Conservation (phyloP, 1,140 invertebrate species). For the Scaptomyza graminum region DNA sequence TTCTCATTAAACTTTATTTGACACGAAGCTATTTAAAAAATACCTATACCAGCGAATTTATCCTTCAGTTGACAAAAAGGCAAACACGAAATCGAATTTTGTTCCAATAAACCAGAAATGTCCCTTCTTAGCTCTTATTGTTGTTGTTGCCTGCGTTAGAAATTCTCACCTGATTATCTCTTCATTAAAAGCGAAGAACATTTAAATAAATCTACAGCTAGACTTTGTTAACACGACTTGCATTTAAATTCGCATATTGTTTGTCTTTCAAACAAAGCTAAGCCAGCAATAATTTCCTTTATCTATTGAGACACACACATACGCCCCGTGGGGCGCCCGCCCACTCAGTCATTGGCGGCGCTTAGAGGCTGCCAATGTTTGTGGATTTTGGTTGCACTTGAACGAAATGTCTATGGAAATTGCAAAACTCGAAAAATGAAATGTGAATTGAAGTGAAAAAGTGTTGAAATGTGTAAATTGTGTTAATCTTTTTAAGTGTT, state of each 20-base stretch:
- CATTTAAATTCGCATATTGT: constrained; percentile 77
- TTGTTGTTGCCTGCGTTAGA: background rate
- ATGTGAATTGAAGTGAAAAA: constrained; percentile 24
- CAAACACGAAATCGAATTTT: background rate
- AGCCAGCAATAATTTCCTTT: background rate
- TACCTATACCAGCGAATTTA: no score
- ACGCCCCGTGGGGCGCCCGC: constrained; percentile 7
- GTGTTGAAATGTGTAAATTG: background rate
- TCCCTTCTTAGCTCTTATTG: no score
- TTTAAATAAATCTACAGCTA: constrained; percentile 31
- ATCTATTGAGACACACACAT: background rate
- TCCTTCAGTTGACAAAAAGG: no score
- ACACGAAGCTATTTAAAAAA: no score
- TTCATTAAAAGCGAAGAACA: background rate
- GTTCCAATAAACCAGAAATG: background rate
- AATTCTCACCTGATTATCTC: constrained; percentile 1
- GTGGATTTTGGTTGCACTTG: constrained; percentile 58
- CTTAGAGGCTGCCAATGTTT: constrained; percentile 66
- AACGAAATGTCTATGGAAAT: constrained; percentile 36
- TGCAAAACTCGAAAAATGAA: constrained; percentile 42
- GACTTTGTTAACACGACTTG: constrained; percentile 43
- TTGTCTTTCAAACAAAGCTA: constrained; percentile 36
- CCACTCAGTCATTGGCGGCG: constrained; percentile 26
- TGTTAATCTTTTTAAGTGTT: no score
- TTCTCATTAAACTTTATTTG: no score